phyloP scores from a whole-genome alignment of 2,888 invertebrate species.

The Odontomyia ornata region DNA sequence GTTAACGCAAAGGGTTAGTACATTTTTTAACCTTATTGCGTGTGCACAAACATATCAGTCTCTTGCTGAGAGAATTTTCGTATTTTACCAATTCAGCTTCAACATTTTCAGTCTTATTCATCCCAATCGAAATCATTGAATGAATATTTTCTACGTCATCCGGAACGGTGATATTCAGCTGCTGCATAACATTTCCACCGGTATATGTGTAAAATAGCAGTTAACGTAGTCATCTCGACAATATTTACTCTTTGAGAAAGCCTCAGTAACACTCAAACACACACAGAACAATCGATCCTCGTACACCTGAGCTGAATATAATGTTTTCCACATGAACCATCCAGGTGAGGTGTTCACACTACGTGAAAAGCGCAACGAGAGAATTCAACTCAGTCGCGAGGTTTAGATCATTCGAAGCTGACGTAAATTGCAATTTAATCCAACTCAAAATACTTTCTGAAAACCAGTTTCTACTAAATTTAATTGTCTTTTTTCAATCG shows the following conservation, averaged over 20 bases:
- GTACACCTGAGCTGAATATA: neutral
- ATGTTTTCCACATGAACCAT: neutral
- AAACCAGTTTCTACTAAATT: constrained; percentile 19
- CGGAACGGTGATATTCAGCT: constrained; percentile 27
- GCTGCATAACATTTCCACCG: neutral
- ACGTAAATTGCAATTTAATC: constrained; percentile 35
- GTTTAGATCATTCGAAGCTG: constrained; percentile 44
- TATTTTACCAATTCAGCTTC: neutral
- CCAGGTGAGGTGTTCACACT: neutral
- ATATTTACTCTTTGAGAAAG: neutral
- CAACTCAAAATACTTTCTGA: neutral
- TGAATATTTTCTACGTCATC: constrained; percentile 5
- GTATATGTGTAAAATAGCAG: constrained; percentile 30
- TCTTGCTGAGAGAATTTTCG: no score
- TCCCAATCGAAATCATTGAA: neutral
- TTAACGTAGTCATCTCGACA: neutral
- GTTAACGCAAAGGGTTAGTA: no score
- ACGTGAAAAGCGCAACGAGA: constrained; percentile 6
- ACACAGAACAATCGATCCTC: neutral
- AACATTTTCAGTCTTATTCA: neutral
- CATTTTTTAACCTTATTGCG: no score
- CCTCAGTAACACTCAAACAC: neutral
- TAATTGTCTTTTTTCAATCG: neutral
- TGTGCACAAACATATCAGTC: no score
- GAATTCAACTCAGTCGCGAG: constrained; percentile 45